Conservation (phyloP, 2,888 invertebrate species). For the Creontiades dilutus region DNA sequence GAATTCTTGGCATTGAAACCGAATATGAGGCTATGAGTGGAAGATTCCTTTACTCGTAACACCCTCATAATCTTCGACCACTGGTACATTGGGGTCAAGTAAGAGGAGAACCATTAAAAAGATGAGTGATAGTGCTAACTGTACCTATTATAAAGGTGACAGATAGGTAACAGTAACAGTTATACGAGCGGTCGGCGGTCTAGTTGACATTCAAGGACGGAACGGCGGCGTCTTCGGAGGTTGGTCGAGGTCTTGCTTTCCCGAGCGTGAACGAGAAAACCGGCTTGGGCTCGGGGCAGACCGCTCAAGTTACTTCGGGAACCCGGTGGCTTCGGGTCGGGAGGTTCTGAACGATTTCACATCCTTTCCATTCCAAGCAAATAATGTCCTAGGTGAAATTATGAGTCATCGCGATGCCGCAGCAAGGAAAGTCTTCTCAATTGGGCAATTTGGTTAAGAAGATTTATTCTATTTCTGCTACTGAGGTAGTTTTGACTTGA, state of each 20-base stretch:
- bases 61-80: too few species aligned
- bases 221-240: constrained; percentile 44
- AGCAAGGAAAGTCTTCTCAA: too few species aligned
- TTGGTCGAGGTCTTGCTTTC: constrained; percentile 62
- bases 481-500: too few species aligned
- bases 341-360: constrained; percentile 35
- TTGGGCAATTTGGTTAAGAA: too few species aligned
- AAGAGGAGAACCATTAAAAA: too few species aligned
- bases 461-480: too few species aligned
- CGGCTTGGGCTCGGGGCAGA: not conserved
- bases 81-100: too few species aligned
- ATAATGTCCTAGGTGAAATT: not conserved
- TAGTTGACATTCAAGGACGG: constrained; percentile 63
- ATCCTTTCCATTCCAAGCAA: not conserved
- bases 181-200: constrained; percentile 32
- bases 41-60: too few species aligned
- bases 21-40: too few species aligned
- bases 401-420: not conserved
- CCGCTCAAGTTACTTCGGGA: constrained; percentile 6
- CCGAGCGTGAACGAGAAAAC: constrained; percentile 61
- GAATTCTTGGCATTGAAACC: too few species aligned
- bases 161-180: constrained; percentile 21
- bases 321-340: not conserved
- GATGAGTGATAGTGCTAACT: too few species aligned
- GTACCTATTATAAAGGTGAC: not conserved